Base-by-base conservation (phyloP, 2,113 vertebrate species). In the Sinocyclocheilus grahami region DNA sequence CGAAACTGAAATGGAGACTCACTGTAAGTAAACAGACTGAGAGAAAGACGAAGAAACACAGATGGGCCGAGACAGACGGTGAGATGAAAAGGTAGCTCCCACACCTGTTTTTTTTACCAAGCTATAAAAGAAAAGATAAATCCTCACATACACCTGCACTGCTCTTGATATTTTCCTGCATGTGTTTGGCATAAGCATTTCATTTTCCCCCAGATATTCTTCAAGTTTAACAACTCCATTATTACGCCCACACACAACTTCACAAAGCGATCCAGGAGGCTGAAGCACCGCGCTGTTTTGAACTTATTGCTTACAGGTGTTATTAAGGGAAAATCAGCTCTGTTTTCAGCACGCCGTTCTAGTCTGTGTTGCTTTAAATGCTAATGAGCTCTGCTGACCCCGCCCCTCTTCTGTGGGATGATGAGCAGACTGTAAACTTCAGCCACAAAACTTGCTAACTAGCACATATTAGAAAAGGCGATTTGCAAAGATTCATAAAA, bases 1-100 rank as follows among this genome's bases (percentile, higher is more conserved):
- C 9, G 11, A 71, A 20, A 42, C 46, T 67, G 33, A 82, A 77
- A 82, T 69, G 33, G 72, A 83, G 82, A 51, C 20, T 53, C 33
- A 42, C 5, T 69, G 79, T 86, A 30, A 82, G 78, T 78, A 78
- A 87, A 78, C 72, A n/a, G 62, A 74, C 69, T 13, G 67, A 33
- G 67, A 30, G 33, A 67, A 16, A 58, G 74, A 58, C 2, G 67
- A 48, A 33, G 87, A 62, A 72, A 84, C 14, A 87, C 82, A 85
- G 85, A 85, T 71, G 69, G 88, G 85, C 60, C 1, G 62, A 87
- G 62, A 82, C 85, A 85, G 85, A 89, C 39, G 77, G 71, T 24
- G 81, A 76, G 82, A 85, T 86, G 71, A 89, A 89, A 86, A 84
- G 63, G 86, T 87, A 84, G 71, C 69, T 87, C 86, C 72, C 60